Conservation (phyloP, 2,888 invertebrate genomes). For the Smittia sp. region DNA sequence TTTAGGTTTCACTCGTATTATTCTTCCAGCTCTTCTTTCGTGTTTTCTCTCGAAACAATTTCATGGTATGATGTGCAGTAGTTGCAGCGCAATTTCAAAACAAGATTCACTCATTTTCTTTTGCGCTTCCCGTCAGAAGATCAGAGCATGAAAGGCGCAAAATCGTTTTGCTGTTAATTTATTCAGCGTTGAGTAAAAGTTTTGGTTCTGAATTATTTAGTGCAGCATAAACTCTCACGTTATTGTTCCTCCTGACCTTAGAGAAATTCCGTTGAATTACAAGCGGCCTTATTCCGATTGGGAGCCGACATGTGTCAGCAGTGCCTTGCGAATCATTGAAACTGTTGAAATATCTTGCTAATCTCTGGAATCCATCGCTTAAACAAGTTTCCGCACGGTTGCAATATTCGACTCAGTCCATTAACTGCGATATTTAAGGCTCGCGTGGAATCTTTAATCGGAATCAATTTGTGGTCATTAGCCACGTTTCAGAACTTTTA, state of each 20-base stretch:
- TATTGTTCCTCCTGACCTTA: too few species aligned
- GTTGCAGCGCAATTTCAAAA: not conserved
- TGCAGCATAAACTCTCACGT: not conserved
- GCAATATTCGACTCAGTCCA: not conserved
- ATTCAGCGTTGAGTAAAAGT: too few species aligned
- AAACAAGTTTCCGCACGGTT: conserved; percentile 13
- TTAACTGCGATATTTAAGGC: conserved; percentile 31
- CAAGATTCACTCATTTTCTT: not conserved
- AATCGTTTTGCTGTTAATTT: not conserved
- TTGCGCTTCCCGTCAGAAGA: not conserved
- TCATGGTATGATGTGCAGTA: conserved; percentile 34
- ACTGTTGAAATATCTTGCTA: too few species aligned
- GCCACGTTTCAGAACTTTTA: too few species aligned
- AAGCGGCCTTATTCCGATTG: too few species aligned
- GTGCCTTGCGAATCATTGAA: too few species aligned
- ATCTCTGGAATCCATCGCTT: too few species aligned
- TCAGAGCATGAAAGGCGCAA: not conserved
- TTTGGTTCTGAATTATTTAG: too few species aligned
- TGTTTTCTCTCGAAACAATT: conserved; percentile 15
- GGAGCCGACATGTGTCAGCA: too few species aligned
- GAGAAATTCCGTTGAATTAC: too few species aligned
- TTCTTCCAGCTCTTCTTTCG: not conserved
- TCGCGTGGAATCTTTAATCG: conserved; percentile 28
- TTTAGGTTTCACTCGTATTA: conserved; percentile 10
- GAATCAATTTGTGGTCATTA: conserved; percentile 40